Evolutionary conservation across 2,888 invertebrate genomes (phyloP), one percentile per base, ranked within the genome.

Genomic region (Caenorhabditis sp.): DNA sequence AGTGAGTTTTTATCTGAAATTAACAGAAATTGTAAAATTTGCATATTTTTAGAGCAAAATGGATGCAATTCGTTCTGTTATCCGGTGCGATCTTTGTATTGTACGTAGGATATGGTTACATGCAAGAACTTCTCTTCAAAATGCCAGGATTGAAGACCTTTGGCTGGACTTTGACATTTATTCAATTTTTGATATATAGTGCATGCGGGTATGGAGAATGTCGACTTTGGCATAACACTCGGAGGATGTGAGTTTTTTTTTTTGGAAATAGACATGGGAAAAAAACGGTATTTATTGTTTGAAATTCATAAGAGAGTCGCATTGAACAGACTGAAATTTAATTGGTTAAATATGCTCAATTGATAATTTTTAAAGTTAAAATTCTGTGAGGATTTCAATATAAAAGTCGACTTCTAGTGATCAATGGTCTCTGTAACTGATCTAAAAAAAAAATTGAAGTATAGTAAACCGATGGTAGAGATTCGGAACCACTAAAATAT

Each of bases 101-200:
- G 87, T 97, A 93, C 89, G 89, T 95, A 70, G 90, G 94, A 0
- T 96, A 96, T 90, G 96, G 95, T 63, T 96, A 94, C 89, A 81
- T 82, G 80, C 77, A 92, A 91, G 97, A 97, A 89, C 89, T 95
- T 56, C 94, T 97, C 87, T 97, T 96, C 88, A 92, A 93, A 0
- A 91, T 93, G n/a, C 92, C 93, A 25, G 95, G 94, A 54, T 94
- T 95, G 83, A 92, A 93, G 85, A 93, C 94, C 0, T 93, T 92
- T 86, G 95, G 95, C 57, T 93, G 95, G 92, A 95, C 94, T 88
- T 91, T 97, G 75, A 97, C 97, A 1, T 90, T 96, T 67, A 91
- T 95, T 20, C 96, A 97, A 89, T 97, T 97, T 90, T 91, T 92
- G 21, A 93, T 92, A 85, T 97, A 96, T 86, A 92, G 92, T 70